Evolutionary conservation across 2,113 vertebrate species (phyloP), one percentile per base, ranked within the genome.

Genomic region (Carassius gibelio): DNA sequence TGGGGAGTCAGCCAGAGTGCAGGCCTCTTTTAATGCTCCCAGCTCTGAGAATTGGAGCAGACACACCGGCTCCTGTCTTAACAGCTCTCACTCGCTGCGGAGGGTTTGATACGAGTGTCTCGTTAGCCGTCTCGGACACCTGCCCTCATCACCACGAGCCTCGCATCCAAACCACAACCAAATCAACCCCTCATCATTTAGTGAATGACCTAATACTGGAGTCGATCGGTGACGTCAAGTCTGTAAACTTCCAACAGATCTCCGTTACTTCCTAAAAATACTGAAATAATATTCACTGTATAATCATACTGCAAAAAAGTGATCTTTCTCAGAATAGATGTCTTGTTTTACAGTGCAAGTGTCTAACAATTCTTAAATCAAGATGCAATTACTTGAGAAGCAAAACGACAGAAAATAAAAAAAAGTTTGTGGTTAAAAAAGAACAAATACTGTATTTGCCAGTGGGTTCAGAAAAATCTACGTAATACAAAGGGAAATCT

Each of bases 1-100:
- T 87, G 81, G 74, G 89, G 93, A 95, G 95, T 96, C 94, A 96
- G 95, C 94, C 94, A 95, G 94, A 95, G 94, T 95, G 88, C 95
- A 96, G 91, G 84, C 88, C 90, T 93, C 36, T 82, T 90, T 92
- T 93, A 92, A 94, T 94, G 91, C 91, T 93, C 88, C 87, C 82
- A 89, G 90, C 91, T 92, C 87, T 82, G 88, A 92, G 92, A 90
- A 91, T 87, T 91, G 86, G 76, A 93, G 86, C 90, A 95, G 92
- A 94, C 93, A 93, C 89, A 75, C 84, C 14, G 90, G 93, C 92
- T 94, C 93, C 91, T 89, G 68, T 88, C 90, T 92, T 59, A 85
- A 50, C 76, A 86, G 55, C 45, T 85, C 81, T 81, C 79, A 82
- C 75, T 81, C 38, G 23, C 19, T 61, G 9, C n/a, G 57, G 21